phyloP scores from a whole-genome alignment of 64 coral and sea anemone genomes.

The Platygyra sinensis region DNA sequence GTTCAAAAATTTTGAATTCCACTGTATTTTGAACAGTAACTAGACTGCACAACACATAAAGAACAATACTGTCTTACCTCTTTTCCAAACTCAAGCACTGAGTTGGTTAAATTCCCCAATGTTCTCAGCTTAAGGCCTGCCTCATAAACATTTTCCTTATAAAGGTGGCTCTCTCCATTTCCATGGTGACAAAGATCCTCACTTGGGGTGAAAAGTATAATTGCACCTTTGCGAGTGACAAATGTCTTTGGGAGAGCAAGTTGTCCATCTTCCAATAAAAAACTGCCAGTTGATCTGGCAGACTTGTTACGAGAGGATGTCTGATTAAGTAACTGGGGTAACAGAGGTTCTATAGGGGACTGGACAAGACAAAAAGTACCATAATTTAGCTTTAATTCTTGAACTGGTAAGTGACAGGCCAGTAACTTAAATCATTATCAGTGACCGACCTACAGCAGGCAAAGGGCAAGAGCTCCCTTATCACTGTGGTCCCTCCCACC shows the following conservation, averaged over 20 bases:
- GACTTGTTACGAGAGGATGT: constrained; percentile 16
- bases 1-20: too few relatives aligned
- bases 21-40: too few relatives aligned
- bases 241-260: constrained; percentile 83
- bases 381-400: neutral
- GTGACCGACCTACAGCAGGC: too few relatives aligned
- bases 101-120: constrained; percentile 71
- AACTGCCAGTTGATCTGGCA: constrained; percentile 32
- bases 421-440: too few relatives aligned
- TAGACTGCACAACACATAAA: too few relatives aligned
- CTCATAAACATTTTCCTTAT: constrained; percentile 70
- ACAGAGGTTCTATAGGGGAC: constrained; percentile 37
- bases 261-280: constrained; percentile 70
- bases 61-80: constrained; percentile 53
- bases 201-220: constrained; percentile 84
- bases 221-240: constrained; percentile 85
- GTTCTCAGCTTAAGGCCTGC: constrained; percentile 76
- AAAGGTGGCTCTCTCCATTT: neutral
- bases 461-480: too few relatives aligned
- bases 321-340: constrained; percentile 40
- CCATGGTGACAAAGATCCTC: constrained; percentile 59
- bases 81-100: constrained; percentile 90
- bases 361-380: neutral
- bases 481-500: too few relatives aligned
- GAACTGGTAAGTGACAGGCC: too few relatives aligned